Conservation (phyloP, 2,888 invertebrate species). For the Ischnura elegans region DNA sequence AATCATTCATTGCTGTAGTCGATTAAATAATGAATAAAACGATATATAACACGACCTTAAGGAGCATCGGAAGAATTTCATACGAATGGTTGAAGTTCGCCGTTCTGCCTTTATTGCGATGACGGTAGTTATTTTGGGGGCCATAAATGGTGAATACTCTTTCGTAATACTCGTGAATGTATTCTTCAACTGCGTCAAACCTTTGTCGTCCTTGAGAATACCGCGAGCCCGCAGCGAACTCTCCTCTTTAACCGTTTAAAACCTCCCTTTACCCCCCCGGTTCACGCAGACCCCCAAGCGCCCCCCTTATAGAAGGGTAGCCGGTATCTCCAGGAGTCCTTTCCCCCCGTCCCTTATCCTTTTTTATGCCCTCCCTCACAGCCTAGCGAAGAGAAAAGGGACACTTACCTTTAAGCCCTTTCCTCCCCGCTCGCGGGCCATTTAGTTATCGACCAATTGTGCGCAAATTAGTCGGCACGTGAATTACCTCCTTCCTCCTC, state of each 20-base stretch:
- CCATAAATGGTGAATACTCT: too few species aligned
- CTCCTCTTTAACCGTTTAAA: constrained; percentile 12
- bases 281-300: background rate
- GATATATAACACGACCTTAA: too few species aligned
- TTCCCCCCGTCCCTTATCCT: background rate
- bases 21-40: too few species aligned
- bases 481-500: background rate
- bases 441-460: constrained; percentile 29
- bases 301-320: too few species aligned
- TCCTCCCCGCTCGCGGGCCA: background rate
- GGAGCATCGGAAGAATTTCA: too few species aligned
- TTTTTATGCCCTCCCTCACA: background rate
- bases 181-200: too few species aligned
- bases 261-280: background rate
- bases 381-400: background rate
- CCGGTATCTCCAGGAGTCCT: background rate
- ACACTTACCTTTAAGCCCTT: background rate
- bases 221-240: background rate
- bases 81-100: too few species aligned
- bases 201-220: too few species aligned
- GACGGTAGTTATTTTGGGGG: too few species aligned
- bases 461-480: background rate
- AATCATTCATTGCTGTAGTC: too few species aligned
- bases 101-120: too few species aligned
- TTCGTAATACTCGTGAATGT: too few species aligned